These are phyloP conservation scores for Prosapia bicincta DNA, from an alignment of 2,888 invertebrate genomes.

Conservation along the genomic window DNA sequence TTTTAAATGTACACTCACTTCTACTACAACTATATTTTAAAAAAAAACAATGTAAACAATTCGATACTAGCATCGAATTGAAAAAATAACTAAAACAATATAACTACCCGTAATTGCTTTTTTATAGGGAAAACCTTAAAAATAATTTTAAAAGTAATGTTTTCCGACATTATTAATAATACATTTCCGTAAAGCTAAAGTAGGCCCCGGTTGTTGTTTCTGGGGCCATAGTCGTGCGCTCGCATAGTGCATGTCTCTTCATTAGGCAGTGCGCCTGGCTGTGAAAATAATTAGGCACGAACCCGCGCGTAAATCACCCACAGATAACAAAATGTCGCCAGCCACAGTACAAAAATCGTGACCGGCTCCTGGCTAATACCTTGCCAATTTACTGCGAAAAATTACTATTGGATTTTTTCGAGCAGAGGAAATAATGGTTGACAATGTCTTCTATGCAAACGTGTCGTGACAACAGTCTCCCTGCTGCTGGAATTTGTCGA, in stretches of 20 bases:
- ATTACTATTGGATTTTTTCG: slow-evolving; percentile 11
- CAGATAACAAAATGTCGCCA: slow-evolving; percentile 26
- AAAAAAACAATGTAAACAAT: no score
- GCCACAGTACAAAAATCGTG: slow-evolving; percentile 25
- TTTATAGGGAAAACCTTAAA: no score
- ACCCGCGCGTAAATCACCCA: slow-evolving; percentile 18
- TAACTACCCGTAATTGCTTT: no score
- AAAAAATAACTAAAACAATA: no score
- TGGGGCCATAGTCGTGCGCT: not conserved
- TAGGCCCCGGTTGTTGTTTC: not conserved
- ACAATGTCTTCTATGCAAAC: not conserved
- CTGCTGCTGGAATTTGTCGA: not conserved
- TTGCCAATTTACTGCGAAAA: slow-evolving; percentile 19
- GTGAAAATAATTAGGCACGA: slow-evolving; percentile 29
- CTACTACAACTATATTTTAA: no score
- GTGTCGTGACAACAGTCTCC: not conserved
- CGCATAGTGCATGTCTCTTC: slow-evolving; percentile 11
- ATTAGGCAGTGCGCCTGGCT: slow-evolving; percentile 21
- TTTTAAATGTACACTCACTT: no score
- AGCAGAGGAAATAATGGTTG: slow-evolving; percentile 7
- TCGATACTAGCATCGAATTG: no score
- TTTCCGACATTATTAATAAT: not conserved
- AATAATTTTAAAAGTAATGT: not conserved
- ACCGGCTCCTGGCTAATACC: slow-evolving; percentile 11
- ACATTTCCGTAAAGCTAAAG: not conserved